Evolutionary conservation across 2,888 invertebrate genomes (phyloP).

Genomic region (Drosophila tripunctata): DNA sequence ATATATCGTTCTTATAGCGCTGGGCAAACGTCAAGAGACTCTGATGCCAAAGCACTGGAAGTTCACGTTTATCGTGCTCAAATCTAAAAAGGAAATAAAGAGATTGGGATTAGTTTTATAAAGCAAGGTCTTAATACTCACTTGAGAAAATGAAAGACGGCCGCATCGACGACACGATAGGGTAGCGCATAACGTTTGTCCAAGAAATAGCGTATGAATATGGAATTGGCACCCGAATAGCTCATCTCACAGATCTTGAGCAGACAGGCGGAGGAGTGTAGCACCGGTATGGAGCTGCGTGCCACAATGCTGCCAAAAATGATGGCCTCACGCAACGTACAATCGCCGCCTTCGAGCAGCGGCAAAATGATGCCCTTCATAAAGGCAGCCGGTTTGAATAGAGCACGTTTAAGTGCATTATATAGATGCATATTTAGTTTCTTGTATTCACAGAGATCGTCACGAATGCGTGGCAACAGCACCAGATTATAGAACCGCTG

Average conservation of each 20-base stretch:
- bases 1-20: constrained; percentile 97
- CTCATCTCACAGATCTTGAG: constrained; percentile 99
- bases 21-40: constrained; percentile 96
- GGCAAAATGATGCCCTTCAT: constrained; percentile 95
- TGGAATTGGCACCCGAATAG: constrained; percentile 97
- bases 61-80: constrained; percentile 90
- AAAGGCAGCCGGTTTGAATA: constrained; percentile 98
- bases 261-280: constrained; percentile 97
- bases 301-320: constrained; percentile 96
- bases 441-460: constrained; percentile 98
- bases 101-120: too few species aligned
- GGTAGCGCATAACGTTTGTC: constrained; percentile 99
- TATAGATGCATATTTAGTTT: constrained; percentile 98
- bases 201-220: constrained; percentile 95
- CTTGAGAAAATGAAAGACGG: constrained; percentile 97
- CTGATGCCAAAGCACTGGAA: constrained; percentile 99
- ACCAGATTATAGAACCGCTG: constrained; percentile 97
- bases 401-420: constrained; percentile 94
- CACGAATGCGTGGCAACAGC: constrained; percentile 95
- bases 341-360: constrained; percentile 93
- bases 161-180: constrained; percentile 96
- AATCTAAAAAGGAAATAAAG: constrained; percentile 89
- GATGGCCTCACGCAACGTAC: constrained; percentile 97
- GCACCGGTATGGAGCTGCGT: constrained; percentile 95
- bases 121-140: constrained; percentile 83